These are phyloP conservation scores for Neoaliturus tenellus DNA, from an alignment of 2,888 invertebrate species.

Conservation along the genomic window DNA sequence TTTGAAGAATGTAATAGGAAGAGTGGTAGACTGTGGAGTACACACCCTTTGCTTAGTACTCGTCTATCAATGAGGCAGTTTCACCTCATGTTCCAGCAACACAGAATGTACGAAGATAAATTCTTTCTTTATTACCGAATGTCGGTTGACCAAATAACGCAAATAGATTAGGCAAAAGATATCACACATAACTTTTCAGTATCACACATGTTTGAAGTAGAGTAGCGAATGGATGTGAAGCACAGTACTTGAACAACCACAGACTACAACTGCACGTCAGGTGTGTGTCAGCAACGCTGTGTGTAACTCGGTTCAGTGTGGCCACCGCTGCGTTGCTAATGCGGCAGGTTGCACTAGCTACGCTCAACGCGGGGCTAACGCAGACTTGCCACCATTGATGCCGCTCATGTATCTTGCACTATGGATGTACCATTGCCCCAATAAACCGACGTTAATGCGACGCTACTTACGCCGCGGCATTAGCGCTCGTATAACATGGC, in stretches of 20 bases:
- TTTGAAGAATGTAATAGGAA: conserved; percentile 9
- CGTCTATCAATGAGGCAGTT: background rate
- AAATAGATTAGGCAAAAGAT: too few relatives aligned
- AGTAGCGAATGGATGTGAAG: background rate
- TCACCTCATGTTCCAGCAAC: conserved; percentile 18
- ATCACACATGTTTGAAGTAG: too few relatives aligned
- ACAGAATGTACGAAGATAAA: background rate
- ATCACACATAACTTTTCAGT: too few relatives aligned
- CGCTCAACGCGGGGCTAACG: background rate
- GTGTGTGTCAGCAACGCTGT: background rate
- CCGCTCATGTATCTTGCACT: conserved; percentile 6
- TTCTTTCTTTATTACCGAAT: background rate
- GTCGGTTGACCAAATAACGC: background rate
- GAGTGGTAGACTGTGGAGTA: conserved; percentile 2
- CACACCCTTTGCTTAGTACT: conserved; percentile 4
- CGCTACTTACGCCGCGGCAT: background rate
- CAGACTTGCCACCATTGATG: background rate
- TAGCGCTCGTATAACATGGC: conserved; percentile 15
- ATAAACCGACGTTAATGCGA: background rate
- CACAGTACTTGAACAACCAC: background rate
- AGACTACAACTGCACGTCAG: background rate
- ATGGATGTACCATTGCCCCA: conserved; percentile 5
- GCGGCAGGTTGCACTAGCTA: background rate
- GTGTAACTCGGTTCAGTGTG: background rate
- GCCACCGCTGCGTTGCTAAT: background rate